These are phyloP conservation scores for Pampus argenteus DNA, from an alignment of 2,797 vertebrate species.

Conservation along the genomic window DNA sequence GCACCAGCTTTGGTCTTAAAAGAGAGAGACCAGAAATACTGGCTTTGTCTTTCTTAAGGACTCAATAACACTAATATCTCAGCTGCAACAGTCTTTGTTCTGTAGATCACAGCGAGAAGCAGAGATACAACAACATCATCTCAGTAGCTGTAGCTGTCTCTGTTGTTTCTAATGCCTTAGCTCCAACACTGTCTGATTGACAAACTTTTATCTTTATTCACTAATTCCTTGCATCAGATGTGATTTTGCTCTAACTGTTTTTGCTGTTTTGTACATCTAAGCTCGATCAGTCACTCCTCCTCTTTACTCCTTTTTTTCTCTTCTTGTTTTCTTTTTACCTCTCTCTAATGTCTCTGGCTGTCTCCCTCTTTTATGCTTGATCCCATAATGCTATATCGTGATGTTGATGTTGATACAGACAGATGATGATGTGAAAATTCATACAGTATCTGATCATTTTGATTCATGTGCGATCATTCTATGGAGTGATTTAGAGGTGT, in stretches of 20 bases:
- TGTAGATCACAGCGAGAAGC: conserved; percentile 11
- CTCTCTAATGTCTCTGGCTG: not conserved
- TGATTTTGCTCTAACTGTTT: conserved; percentile 5
- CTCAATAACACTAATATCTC: conserved; percentile 21
- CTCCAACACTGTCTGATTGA: conserved; percentile 1
- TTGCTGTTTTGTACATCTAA: too few species aligned
- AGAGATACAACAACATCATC: not conserved
- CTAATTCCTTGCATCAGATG: conserved; percentile 7
- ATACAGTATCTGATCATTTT: conserved; percentile 5
- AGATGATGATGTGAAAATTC: conserved; percentile 38
- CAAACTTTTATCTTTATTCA: conserved; percentile 4
- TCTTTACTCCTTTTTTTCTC: not conserved
- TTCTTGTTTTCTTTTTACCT: not conserved
- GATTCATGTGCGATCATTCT: not conserved
- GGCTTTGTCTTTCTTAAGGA: conserved; percentile 26
- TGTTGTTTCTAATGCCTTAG: not conserved
- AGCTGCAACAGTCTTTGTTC: conserved; percentile 36
- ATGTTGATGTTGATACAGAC: conserved; percentile 39
- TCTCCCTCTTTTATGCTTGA: conserved; percentile 23
- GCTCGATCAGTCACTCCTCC: conserved; percentile 6
- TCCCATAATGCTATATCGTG: conserved; percentile 25
- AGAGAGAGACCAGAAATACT: conserved; percentile 28
- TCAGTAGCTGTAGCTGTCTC: not conserved
- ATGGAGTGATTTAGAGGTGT: conserved; percentile 11
- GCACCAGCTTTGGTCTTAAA: conserved; percentile 20